A percentile compares a stretch with the other conserved stretches of the same genome.
Evolutionary conservation across 37 sponge, comb jelly and placozoan species (phyloP).

Genomic region (Crambe crambe): DNA sequence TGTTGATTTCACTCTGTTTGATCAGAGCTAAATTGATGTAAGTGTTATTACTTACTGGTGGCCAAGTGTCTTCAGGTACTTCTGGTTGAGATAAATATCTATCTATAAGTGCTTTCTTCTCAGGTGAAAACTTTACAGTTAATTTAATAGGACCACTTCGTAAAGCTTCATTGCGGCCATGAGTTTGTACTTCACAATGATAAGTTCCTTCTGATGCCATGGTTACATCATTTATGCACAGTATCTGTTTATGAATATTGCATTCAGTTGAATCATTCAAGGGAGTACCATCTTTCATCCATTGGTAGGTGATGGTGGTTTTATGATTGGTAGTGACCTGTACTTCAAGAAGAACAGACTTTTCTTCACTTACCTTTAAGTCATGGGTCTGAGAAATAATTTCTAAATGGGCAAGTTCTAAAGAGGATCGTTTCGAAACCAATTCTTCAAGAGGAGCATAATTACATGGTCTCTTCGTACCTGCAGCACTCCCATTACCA

Average conservation of each 20-base stretch:
- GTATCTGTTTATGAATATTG: neutral
- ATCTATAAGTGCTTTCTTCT: neutral
- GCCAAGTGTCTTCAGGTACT: constrained; percentile 2
- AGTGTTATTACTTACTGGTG: neutral
- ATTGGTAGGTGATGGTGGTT: neutral
- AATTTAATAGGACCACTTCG: neutral
- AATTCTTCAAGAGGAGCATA: too few relatives aligned
- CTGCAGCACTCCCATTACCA: neutral
- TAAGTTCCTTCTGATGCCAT: neutral
- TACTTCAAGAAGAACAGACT: neutral
- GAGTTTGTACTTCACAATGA: neutral
- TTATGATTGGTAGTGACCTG: neutral
- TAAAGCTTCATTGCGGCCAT: neutral
- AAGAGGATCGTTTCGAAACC: too few relatives aligned
- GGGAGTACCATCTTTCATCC: neutral
- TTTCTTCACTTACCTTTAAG: neutral
- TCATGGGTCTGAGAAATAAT: neutral
- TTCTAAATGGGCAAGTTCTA: neutral
- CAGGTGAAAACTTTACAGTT: neutral
- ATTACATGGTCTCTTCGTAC: neutral
- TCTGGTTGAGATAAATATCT: neutral
- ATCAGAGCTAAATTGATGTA: constrained; percentile 5
- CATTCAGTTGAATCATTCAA: neutral
- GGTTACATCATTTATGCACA: neutral
- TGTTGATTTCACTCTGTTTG: neutral